These are phyloP conservation scores for Oscarella lobularis DNA, from an alignment of 37 sponge, comb jelly and placozoan genomes.

Conservation along the genomic window DNA sequence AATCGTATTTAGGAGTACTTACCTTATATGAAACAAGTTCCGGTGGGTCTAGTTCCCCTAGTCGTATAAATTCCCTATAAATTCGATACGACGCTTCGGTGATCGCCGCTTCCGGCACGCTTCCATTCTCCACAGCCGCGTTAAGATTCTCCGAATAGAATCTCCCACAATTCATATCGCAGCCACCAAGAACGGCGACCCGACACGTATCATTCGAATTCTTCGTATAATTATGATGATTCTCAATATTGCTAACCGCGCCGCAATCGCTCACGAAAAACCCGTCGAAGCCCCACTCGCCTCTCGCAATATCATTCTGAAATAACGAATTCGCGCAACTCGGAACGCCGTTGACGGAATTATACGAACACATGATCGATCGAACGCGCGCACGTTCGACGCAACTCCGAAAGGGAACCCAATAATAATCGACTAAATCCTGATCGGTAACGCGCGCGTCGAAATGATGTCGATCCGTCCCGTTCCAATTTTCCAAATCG, in stretches of 20 bases:
- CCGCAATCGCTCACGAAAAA: not conserved
- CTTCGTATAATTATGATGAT: not conserved
- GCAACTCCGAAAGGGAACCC: not conserved
- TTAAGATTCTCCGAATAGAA: no score
- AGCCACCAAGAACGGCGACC: not conserved
- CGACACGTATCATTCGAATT: not conserved
- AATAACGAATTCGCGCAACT: not conserved
- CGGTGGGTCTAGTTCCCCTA: no score
- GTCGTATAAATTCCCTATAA: no score
- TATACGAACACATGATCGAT: constrained; percentile 2
- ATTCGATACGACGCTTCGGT: no score
- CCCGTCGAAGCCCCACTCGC: not conserved
- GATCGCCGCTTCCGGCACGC: no score
- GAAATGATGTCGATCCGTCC: constrained; percentile 10
- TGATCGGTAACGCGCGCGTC: constrained; percentile 41
- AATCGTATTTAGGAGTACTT: no score
- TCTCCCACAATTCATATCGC: no score
- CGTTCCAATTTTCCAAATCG: not conserved
- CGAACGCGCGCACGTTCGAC: not conserved
- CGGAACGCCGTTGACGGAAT: constrained; percentile 4
- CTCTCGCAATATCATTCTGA: not conserved
- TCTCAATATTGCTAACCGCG: not conserved
- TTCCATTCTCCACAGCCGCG: no score
- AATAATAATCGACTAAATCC: constrained; percentile 21
- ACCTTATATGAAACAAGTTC: no score